phyloP scores from a whole-genome alignment of 2,113 vertebrate species.

The Papio anubis region DNA sequence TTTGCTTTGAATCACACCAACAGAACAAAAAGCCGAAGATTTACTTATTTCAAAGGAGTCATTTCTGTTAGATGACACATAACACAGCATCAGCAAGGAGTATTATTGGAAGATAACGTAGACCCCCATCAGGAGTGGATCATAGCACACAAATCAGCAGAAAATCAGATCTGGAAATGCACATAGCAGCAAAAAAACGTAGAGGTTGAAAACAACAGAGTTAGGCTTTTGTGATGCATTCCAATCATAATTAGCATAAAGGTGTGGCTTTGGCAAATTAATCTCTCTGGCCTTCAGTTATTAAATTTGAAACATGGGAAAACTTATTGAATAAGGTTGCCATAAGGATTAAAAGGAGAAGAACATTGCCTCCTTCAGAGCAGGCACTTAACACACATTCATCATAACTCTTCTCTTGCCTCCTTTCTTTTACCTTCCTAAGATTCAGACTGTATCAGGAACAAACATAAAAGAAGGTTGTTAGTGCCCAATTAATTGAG shows the following conservation, averaged over 20 bases:
- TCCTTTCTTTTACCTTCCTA: constrained; percentile 44
- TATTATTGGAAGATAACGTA: constrained; percentile 69
- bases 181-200: constrained; percentile 37
- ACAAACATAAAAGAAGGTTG: neutral
- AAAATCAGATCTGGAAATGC: constrained; percentile 69
- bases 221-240: neutral
- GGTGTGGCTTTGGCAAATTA: neutral
- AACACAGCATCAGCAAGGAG: constrained; percentile 78
- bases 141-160: constrained; percentile 61
- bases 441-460: neutral
- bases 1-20: constrained; percentile 83
- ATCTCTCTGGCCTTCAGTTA: neutral
- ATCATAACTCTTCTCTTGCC: neutral
- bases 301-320: neutral
- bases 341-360: neutral
- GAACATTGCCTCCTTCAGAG: neutral
- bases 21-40: constrained; percentile 81
- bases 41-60: constrained; percentile 80
- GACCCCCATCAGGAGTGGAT: constrained; percentile 71
- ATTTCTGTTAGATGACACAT: constrained; percentile 79
- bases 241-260: neutral
- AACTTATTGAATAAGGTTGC: neutral
- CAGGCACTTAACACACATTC: neutral
- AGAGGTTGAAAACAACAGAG: constrained; percentile 4
- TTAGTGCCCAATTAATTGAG: neutral